Conservation (phyloP, 2,797 vertebrate species). For the Anniella stebbinsi region DNA sequence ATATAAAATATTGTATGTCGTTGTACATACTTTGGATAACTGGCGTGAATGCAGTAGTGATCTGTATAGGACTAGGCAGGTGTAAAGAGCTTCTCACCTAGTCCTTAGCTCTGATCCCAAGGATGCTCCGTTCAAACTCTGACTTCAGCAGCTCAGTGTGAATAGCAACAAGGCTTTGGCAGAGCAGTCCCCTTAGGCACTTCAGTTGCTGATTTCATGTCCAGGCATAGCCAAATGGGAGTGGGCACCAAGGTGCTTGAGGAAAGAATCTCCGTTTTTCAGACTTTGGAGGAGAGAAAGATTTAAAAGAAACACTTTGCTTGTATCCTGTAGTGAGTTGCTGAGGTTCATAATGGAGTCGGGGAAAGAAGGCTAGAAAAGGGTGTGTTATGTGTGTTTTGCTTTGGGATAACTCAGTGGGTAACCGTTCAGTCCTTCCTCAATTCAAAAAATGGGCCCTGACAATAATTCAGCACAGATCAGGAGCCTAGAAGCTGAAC, state of each 20-base stretch:
- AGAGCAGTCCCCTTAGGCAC: no score
- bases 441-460: background rate
- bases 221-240: background rate
- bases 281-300: background rate
- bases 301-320: background rate
- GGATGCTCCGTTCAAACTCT: background rate
- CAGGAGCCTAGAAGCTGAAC: background rate
- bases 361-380: background rate
- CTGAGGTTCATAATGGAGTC: background rate
- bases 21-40: background rate
- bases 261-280: background rate
- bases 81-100: no score
- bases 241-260: background rate
- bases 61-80: no score
- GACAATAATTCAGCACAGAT: background rate
- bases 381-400: background rate
- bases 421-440: background rate
- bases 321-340: background rate
- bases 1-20: background rate
- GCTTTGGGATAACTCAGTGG: background rate
- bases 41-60: background rate
- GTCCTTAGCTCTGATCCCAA: background rate
- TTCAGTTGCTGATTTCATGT: background rate
- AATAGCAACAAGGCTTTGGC: background rate
- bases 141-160: background rate